Evolutionary conservation across 2,113 vertebrate genomes (phyloP).

Genomic region (Onychostruthus taczanowskii): DNA sequence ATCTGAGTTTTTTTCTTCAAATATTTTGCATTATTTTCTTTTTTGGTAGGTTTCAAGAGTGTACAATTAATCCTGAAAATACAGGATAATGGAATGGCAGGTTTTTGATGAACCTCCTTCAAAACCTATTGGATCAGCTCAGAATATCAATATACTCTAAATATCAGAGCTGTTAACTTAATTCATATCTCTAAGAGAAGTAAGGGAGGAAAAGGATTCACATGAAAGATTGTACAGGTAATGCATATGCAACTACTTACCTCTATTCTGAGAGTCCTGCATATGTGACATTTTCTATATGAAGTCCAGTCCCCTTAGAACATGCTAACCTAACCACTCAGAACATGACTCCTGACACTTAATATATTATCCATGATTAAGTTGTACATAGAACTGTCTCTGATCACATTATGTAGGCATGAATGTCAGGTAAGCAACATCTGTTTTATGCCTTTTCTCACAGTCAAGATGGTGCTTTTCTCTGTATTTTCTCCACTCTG

Average conservation of each 20-base stretch:
- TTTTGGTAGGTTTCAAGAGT: background rate
- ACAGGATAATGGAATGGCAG: background rate
- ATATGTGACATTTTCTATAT: background rate
- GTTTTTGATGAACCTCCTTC: background rate
- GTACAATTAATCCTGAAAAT: background rate
- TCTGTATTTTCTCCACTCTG: background rate
- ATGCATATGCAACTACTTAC: background rate
- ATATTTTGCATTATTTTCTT: background rate
- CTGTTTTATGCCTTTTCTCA: background rate
- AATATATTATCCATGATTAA: background rate
- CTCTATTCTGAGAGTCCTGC: background rate
- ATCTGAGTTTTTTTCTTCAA: background rate
- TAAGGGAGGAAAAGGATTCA: background rate
- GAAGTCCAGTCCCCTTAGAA: background rate
- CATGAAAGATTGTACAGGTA: background rate
- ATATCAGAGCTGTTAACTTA: background rate
- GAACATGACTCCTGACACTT: background rate
- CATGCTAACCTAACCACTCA: background rate
- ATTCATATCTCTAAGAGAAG: background rate
- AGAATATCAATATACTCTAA: background rate
- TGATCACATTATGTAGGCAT: background rate
- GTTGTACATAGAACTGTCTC: background rate
- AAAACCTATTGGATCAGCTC: background rate
- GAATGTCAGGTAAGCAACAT: background rate
- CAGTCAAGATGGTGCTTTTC: background rate